phyloP scores from a whole-genome alignment of 2,113 vertebrate species.

The Epinephelus cyanopodus region DNA sequence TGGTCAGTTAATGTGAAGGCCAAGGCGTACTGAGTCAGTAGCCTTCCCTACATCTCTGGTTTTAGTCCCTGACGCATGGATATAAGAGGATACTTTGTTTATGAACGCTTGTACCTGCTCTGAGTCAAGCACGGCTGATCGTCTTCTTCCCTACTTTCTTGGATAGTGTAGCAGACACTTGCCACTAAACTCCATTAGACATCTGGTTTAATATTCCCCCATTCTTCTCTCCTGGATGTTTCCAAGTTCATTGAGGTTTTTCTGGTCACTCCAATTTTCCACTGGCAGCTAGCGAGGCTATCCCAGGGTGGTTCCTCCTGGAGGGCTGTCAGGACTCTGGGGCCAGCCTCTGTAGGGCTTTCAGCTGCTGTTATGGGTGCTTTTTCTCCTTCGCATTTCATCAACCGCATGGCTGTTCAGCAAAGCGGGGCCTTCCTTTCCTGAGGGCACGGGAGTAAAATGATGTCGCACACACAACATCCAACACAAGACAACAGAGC shows the following conservation, averaged over 20 bases:
- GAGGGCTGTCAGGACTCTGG: conserved; percentile 82
- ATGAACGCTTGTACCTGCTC: conserved; percentile 61
- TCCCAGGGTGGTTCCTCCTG: conserved; percentile 87
- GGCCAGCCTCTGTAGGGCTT: conserved; percentile 77
- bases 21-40: conserved; percentile 53
- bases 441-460: conserved; percentile 15
- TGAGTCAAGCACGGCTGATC: conserved; percentile 24
- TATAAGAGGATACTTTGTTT: conserved; percentile 28
- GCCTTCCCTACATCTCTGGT: conserved; percentile 39
- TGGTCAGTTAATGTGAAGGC: conserved; percentile 69
- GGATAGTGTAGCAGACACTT: conserved; percentile 85
- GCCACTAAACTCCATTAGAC: conserved; percentile 88
- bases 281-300: conserved; percentile 86
- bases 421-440: conserved; percentile 51
- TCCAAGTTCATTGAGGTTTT: conserved; percentile 89
- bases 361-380: conserved; percentile 75
- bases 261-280: conserved; percentile 88
- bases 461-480: conserved; percentile 21
- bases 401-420: conserved; percentile 65
- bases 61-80: conserved; percentile 26
- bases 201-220: conserved; percentile 87
- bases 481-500: conserved; percentile 29
- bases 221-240: conserved; percentile 83
- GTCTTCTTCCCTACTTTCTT: conserved; percentile 57
- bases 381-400: conserved; percentile 72